These are phyloP conservation scores for Chamaea fasciata DNA, from an alignment of 2,113 vertebrate genomes.

Conservation along the genomic window DNA sequence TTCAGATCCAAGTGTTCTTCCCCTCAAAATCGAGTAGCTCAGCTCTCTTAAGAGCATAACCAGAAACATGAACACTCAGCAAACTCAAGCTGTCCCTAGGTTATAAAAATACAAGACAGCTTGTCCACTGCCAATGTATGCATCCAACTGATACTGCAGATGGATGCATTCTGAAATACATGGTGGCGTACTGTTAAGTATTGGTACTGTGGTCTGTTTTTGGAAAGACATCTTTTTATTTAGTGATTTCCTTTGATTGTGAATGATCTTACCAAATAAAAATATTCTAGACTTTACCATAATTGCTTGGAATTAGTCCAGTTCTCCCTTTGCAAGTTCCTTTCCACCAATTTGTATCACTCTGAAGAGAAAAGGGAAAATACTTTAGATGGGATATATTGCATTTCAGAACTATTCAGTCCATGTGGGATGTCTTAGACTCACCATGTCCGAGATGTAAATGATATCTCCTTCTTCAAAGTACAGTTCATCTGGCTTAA, in stretches of 20 bases:
- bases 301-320: constrained; percentile 98
- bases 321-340: constrained; percentile 93
- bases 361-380: constrained; percentile 71
- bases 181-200: neutral
- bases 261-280: neutral
- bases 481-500: constrained; percentile 92
- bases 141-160: neutral
- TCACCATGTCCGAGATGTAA: constrained; percentile 96
- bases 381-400: neutral
- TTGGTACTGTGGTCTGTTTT: neutral
- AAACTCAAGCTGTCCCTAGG: neutral
- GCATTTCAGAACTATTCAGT: neutral
- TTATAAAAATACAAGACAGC: neutral
- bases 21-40: neutral
- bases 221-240: neutral
- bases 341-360: constrained; percentile 98
- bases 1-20: neutral
- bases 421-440: neutral
- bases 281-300: constrained; percentile 78
- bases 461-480: constrained; percentile 98
- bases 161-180: neutral
- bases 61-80: neutral
- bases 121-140: neutral
- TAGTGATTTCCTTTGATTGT: neutral
- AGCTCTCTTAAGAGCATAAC: neutral